Evolutionary conservation across 2,888 invertebrate species (phyloP).

Genomic region (Apomyelois bistriatella): DNA sequence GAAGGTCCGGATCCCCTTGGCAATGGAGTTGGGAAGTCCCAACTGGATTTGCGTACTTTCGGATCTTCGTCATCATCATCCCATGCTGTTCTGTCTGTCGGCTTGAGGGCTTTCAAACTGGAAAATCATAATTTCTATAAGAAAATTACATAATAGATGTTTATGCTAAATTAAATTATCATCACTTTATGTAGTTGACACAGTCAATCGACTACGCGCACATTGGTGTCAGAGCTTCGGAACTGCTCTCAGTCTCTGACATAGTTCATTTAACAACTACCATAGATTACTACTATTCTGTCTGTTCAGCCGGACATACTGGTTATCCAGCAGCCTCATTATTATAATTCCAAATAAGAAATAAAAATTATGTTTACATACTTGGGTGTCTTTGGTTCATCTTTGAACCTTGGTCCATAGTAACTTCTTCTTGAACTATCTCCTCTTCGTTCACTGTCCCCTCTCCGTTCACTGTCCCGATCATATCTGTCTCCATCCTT

Average conservation of each 20-base stretch:
- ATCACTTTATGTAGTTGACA: too few relatives aligned
- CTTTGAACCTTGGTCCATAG: slow-evolving; percentile 84
- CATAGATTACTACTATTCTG: too few relatives aligned
- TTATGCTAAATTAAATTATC: too few relatives aligned
- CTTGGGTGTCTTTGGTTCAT: slow-evolving; percentile 93
- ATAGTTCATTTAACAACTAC: too few relatives aligned
- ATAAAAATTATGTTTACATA: too few relatives aligned
- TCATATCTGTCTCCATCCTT: slow-evolving; percentile 45
- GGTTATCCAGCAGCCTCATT: too few relatives aligned
- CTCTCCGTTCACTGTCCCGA: slow-evolving; percentile 64
- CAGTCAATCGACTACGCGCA: too few relatives aligned
- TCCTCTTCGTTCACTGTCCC: slow-evolving; percentile 46
- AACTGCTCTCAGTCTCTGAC: too few relatives aligned
- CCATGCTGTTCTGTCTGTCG: slow-evolving; percentile 86
- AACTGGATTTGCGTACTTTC: slow-evolving; percentile 85
- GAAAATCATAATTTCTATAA: neutral
- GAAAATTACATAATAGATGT: too few relatives aligned
- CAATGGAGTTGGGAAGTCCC: slow-evolving; percentile 96
- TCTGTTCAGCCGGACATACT: too few relatives aligned
- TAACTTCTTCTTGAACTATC: slow-evolving; percentile 68
- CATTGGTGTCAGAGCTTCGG: too few relatives aligned
- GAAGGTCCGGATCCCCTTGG: slow-evolving; percentile 50
- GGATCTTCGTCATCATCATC: slow-evolving; percentile 88
- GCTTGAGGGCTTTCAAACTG: slow-evolving; percentile 71
- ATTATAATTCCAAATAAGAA: too few relatives aligned